Percentiles rank a stretch among this genome's conserved stretches.
Evolutionary conservation across 2,888 invertebrate genomes (phyloP).

Genomic region (Clitarchus hookeri): DNA sequence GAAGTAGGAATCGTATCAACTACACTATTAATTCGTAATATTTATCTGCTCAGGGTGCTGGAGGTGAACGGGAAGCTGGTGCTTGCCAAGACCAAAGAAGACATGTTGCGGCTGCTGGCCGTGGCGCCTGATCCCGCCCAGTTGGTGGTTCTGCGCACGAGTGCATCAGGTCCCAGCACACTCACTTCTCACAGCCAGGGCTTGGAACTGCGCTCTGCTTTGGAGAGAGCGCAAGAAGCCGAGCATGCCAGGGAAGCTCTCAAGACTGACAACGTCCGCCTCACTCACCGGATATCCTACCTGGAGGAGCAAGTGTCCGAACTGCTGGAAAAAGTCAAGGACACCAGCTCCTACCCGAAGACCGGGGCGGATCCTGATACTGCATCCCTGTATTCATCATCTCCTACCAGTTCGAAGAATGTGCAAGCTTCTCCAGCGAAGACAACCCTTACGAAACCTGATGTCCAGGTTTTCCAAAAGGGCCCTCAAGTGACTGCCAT

Average conservation of each 20-base stretch:
- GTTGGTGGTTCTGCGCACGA: conserved; percentile 61
- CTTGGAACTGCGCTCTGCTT: conserved; percentile 60
- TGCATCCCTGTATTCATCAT: background rate
- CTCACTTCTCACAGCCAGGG: conserved; percentile 33
- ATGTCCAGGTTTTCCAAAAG: conserved; percentile 68
- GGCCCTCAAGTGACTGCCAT: conserved; percentile 79
- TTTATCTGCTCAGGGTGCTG: conserved; percentile 62
- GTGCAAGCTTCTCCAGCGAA: conserved; percentile 38
- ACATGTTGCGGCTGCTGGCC: conserved; percentile 68
- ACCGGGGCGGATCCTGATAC: conserved; percentile 55
- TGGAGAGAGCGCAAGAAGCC: conserved; percentile 66
- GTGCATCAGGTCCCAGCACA: conserved; percentile 51
- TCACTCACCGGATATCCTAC: conserved; percentile 87
- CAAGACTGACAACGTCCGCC: conserved; percentile 78
- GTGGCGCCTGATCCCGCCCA: conserved; percentile 66
- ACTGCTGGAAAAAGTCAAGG: conserved; percentile 42
- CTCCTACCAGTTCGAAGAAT: conserved; percentile 40
- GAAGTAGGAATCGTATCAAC: too few relatives aligned
- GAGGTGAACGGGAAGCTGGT: conserved; percentile 82
- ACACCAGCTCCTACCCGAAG: background rate
- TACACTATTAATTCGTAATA: too few relatives aligned
- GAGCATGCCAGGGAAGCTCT: conserved; percentile 65
- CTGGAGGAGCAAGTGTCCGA: conserved; percentile 83
- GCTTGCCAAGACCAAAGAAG: conserved; percentile 70
- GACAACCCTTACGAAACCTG: conserved; percentile 15